These are phyloP conservation scores for Geodia barretti DNA, from an alignment of 37 sponge, comb jelly and placozoan species.

Conservation along the genomic window DNA sequence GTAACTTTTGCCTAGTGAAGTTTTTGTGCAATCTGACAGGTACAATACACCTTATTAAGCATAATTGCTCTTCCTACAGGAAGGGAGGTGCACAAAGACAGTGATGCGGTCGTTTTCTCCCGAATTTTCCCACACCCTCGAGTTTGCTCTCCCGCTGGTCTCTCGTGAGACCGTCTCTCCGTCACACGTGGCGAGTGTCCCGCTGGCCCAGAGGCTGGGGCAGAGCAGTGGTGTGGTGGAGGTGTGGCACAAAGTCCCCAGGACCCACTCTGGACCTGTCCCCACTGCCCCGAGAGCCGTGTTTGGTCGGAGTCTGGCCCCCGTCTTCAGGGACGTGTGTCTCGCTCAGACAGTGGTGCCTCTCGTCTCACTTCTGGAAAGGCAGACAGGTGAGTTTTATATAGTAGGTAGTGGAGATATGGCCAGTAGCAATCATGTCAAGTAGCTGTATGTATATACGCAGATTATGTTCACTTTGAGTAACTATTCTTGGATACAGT, in stretches of 20 bases:
- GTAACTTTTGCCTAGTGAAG: too few species aligned
- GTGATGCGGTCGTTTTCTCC: constrained; percentile 76
- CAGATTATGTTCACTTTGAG: too few species aligned
- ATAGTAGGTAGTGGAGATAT: background rate
- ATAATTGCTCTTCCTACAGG: too few species aligned
- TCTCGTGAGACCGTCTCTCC: background rate
- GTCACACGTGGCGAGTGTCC: background rate
- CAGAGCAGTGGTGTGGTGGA: constrained; percentile 34
- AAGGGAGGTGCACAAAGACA: constrained; percentile 48
- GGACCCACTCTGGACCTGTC: background rate
- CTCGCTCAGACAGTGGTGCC: constrained; percentile 58
- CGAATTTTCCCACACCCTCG: constrained; percentile 68
- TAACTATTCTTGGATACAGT: too few species aligned
- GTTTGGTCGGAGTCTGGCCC: constrained; percentile 15
- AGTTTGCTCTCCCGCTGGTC: constrained; percentile 57
- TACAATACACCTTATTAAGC: too few species aligned
- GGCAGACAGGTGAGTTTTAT: constrained; percentile 35
- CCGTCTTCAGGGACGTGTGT: constrained; percentile 43
- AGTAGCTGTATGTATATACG: too few species aligned
- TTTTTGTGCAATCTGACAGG: too few species aligned
- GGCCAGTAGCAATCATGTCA: too few species aligned
- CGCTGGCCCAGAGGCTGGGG: constrained; percentile 42
- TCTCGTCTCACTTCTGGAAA: constrained; percentile 33
- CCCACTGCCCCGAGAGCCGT: constrained; percentile 3
- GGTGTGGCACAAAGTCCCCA: constrained; percentile 67